Evolutionary conservation across 1,140 invertebrate genomes (phyloP).

Genomic region (Listronotus bonariensis): DNA sequence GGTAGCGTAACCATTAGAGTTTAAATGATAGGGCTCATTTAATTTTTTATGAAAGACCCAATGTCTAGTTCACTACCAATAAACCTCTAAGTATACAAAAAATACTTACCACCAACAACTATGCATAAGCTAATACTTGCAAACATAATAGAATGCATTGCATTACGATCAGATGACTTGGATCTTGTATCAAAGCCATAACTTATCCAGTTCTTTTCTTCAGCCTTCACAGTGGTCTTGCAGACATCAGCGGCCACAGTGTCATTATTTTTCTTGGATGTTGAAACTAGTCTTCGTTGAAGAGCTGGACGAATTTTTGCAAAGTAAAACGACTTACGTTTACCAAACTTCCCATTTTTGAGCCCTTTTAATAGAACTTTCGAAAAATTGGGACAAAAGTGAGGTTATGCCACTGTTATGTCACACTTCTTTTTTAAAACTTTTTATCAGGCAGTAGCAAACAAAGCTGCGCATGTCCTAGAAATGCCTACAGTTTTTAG

Average conservation of each 20-base stretch:
- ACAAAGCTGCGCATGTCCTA: no score
- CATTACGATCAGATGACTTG: conserved; percentile 69
- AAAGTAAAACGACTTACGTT: conserved; percentile 32
- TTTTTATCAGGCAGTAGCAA: neutral
- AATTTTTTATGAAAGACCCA: no score
- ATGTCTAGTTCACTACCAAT: no score
- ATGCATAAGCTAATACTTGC: conserved; percentile 69
- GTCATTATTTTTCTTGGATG: conserved; percentile 53
- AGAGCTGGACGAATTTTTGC: conserved; percentile 40
- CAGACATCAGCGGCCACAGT: conserved; percentile 42
- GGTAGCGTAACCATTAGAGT: no score
- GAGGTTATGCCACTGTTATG: conserved; percentile 41
- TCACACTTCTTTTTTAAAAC: conserved; percentile 17
- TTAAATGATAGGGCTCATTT: no score
- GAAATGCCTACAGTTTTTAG: no score
- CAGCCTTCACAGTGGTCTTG: conserved; percentile 20
- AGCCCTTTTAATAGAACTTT: conserved; percentile 8
- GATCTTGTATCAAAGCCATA: conserved; percentile 73
- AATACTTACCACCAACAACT: conserved; percentile 58
- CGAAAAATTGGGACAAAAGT: conserved; percentile 13
- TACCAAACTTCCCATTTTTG: conserved; percentile 43
- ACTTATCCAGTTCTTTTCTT: conserved; percentile 74
- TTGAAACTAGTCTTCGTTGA: conserved; percentile 48
- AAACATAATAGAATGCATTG: conserved; percentile 72
- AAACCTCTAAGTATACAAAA: neutral